Base-by-base conservation (phyloP, 2,797 vertebrate genomes). In the Gymnodraco acuticeps region DNA sequence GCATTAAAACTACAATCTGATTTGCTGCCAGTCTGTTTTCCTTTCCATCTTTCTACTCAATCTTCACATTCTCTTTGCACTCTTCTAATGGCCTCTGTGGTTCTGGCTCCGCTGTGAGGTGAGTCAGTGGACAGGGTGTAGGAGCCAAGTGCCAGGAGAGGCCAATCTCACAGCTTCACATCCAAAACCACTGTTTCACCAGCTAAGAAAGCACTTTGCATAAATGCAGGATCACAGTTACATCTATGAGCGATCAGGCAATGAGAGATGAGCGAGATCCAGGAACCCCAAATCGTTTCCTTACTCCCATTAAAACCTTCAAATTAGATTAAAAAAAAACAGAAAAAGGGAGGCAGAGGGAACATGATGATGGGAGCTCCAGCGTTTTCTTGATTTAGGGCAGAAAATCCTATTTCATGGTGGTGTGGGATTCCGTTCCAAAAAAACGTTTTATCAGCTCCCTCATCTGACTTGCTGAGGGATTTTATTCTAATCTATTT, bases 331-430 rank as follows among this genome's bases (percentile, higher is more conserved):
- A 84, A 53, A 15, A 33, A 67, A 64, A 68, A 62, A 73, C 50
- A 23, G 14, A 15, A 33, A 46, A 20, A 19, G 17, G 5, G 27
- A 20, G 52, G 20, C 38, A 41, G 66, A 47, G 47, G 43, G 64
- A 12, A 3, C 59, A 50, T 41, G n/a, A 45, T 14, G 73, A 78
- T 83, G 43, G 20, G 70, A 78, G 70, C 55, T 48, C 17, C 31
- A 42, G 60, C 53, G 17, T 90, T 83, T 85, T 81, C 85, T 80
- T 78, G 73, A 92, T 92, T 89, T 56, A 5, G 83, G 63, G 88
- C 91, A 93, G 91, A 95, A 95, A 95, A 95, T 95, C 93, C 87
- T 87, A 90, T 94, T 94, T 94, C 93, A 92, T 90, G 91, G 92
- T 86, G 82, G 85, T 69, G 64, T 87, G 66, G 83, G 81, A 83